Base-by-base conservation (phyloP, 1,140 invertebrate genomes). In the Drosophila virilis region DNA sequence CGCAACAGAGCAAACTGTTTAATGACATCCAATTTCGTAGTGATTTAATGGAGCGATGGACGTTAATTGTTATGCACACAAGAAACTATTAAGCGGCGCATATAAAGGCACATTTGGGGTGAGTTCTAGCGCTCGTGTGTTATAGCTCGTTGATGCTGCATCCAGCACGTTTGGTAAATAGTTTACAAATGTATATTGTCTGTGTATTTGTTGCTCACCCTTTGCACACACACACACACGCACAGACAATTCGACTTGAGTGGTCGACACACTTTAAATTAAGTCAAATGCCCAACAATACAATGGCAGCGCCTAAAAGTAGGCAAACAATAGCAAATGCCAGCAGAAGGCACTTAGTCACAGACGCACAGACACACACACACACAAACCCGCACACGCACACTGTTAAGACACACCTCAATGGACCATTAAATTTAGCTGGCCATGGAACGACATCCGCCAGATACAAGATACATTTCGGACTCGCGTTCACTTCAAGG, bases 361-460 rank as follows among this genome's bases (percentile, higher is more conserved):
- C 46, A 33, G 22, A 28, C 22, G 22, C 22, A 28, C 22, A 28
- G 22, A 37, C 45, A 3, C 22, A 37, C 45, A 43, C 50, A 51
- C 48, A 74, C 65, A 70, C 62, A 50, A 13, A 42, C 52, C 33
- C 22, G 35, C 35, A 67, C 46, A 38, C 15, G 13, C 37, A 45
- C 45, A 60, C 46, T 72, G 50, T 54, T 51, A 59, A 45, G 42
- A 48, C 58, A 38, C 40, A 51, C 48, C 51, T 77, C 46, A 45
- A 74, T 57, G 66, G 77, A 45, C 82, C 83, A 85, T 86, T 86
- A 78, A 86, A 78, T 82, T 86, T 78, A 68, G 74, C 57, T 46
- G 67, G 65, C 62, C 67, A 72, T 42, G 32, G 12, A 65, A 77
- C 57, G 51, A 72, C 61, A 80, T 80, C 60, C 72, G 76, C 35